A percentile compares a stretch with the other conserved stretches of the same genome.
Conservation (phyloP, 2,113 vertebrate species). For the Cyprinodon variegatus region DNA sequence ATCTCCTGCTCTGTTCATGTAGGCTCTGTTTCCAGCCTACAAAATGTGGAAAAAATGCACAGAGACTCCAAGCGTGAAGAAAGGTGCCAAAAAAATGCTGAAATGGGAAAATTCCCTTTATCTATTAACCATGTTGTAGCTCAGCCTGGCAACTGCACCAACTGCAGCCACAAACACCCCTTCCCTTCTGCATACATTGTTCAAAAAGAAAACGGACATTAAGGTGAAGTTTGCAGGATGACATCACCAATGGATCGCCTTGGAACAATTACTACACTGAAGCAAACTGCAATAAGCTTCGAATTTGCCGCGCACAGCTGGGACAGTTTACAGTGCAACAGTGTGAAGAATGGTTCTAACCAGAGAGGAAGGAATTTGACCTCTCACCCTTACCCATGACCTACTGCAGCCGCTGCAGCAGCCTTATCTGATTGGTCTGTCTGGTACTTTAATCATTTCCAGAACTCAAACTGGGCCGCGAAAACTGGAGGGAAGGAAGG, state of each 20-base stretch:
- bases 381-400: slow-evolving; percentile 67
- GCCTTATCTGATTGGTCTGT: slow-evolving; percentile 78
- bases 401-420: slow-evolving; percentile 57
- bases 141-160: slow-evolving; percentile 61
- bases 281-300: neutral
- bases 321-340: slow-evolving; percentile 61
- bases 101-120: slow-evolving; percentile 59
- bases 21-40: slow-evolving; percentile 59
- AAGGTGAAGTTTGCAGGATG: slow-evolving; percentile 8
- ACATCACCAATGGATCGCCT: slow-evolving; percentile 29
- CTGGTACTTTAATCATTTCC: slow-evolving; percentile 78
- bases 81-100: slow-evolving; percentile 61
- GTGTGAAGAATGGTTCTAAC: slow-evolving; percentile 70
- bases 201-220: neutral
- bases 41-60: slow-evolving; percentile 73
- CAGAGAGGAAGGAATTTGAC: slow-evolving; percentile 72
- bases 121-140: slow-evolving; percentile 60
- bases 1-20: slow-evolving; percentile 43
- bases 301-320: slow-evolving; percentile 54
- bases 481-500: slow-evolving; percentile 8
- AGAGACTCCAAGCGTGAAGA: slow-evolving; percentile 61
- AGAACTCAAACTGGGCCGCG: slow-evolving; percentile 54
- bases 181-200: slow-evolving; percentile 2
- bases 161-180: slow-evolving; percentile 41
- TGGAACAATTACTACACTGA: slow-evolving; percentile 16